A percentile compares a stretch with the other conserved stretches of the same genome.
These are phyloP conservation scores for Cossypha dichroa DNA, from an alignment of 2,797 vertebrate genomes.

Conservation along the genomic window DNA sequence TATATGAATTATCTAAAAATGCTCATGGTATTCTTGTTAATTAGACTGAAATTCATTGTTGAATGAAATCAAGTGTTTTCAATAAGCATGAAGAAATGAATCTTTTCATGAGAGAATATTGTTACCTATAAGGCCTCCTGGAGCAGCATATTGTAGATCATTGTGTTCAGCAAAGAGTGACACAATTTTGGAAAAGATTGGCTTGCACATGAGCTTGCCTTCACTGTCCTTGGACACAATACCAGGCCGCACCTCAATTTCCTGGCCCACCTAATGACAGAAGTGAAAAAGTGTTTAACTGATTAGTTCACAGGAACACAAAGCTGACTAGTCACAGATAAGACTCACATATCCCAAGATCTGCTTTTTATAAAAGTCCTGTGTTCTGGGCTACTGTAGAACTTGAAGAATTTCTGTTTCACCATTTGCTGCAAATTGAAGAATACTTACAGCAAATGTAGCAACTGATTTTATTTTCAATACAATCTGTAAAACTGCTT, in stretches of 20 bases:
- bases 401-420: neutral
- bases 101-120: neutral
- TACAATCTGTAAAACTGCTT: neutral
- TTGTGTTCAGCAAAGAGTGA: slow-evolving; percentile 98
- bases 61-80: neutral
- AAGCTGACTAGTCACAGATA: neutral
- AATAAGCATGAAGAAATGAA: neutral
- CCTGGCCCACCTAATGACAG: slow-evolving; percentile 90
- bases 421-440: neutral
- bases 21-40: neutral
- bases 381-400: neutral
- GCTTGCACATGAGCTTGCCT: slow-evolving; percentile 99
- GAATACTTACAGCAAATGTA: neutral
- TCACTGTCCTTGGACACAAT: slow-evolving; percentile 99
- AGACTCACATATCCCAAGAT: neutral
- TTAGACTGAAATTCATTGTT: neutral
- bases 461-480: neutral
- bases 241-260: slow-evolving; percentile 95
- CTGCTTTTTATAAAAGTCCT: neutral
- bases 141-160: slow-evolving; percentile 95
- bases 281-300: neutral
- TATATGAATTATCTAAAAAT: neutral
- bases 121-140: slow-evolving; percentile 96
- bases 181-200: slow-evolving; percentile 99
- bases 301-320: neutral